phyloP scores from a whole-genome alignment of 2,888 invertebrate genomes.

The Parnassius mnemosyne region DNA sequence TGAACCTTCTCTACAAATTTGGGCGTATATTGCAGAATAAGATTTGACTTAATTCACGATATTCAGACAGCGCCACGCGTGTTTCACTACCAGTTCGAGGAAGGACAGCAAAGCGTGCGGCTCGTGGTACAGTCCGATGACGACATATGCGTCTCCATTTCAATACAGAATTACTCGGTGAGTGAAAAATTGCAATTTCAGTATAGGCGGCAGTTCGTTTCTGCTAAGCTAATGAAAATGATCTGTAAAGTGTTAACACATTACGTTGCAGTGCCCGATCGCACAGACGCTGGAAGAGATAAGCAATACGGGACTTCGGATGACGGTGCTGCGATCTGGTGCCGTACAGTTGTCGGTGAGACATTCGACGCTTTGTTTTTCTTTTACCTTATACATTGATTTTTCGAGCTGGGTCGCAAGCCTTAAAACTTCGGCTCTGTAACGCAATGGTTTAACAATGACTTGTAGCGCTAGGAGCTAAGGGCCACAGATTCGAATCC shows the following conservation, averaged over 20 bases:
- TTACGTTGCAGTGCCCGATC: slow-evolving; percentile 59
- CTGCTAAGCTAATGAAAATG: background rate
- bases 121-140: slow-evolving; percentile 54
- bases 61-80: slow-evolving; percentile 55
- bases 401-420: no score
- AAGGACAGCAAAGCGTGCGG: slow-evolving; percentile 52
- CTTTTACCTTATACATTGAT: no score
- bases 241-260: no score
- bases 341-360: slow-evolving; percentile 60
- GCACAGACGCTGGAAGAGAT: slow-evolving; percentile 46
- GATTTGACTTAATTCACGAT: slow-evolving; percentile 14
- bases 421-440: no score
- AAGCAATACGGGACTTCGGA: slow-evolving; percentile 40
- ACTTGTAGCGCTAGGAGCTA: no score
- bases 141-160: slow-evolving; percentile 60
- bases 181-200: slow-evolving; percentile 8
- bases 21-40: no score
- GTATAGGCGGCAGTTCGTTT: background rate
- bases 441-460: no score
- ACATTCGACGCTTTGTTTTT: background rate
- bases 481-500: no score
- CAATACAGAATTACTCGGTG: slow-evolving; percentile 62
- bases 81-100: slow-evolving; percentile 49
- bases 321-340: slow-evolving; percentile 64
- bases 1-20: no score